Conservation (phyloP, 2,113 vertebrate species). For the Percopsis transmontana region DNA sequence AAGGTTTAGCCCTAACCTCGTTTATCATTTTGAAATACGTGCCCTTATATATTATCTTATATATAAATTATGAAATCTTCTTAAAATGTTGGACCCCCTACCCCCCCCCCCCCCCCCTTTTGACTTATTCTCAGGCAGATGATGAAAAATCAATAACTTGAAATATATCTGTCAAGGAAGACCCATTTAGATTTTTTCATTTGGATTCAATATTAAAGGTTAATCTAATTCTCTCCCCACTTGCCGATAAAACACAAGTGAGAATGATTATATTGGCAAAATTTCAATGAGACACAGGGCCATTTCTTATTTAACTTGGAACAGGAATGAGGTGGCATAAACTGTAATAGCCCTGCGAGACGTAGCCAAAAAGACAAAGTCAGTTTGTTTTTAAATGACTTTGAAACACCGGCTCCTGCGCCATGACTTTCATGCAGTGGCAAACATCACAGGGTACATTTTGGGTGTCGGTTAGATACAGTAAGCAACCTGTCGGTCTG, state of each 20-base stretch:
- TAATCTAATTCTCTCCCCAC: conserved; percentile 69
- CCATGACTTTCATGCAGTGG: conserved; percentile 12
- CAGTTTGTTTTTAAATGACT: conserved; percentile 43
- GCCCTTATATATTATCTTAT: too few relatives aligned
- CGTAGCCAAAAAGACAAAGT: conserved; percentile 38
- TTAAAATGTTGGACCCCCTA: neutral
- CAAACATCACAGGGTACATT: conserved; percentile 33
- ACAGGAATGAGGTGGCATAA: conserved; percentile 60
- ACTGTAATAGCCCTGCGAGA: conserved; percentile 43
- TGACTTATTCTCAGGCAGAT: conserved; percentile 46
- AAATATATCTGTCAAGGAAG: conserved; percentile 64
- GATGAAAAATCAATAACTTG: conserved; percentile 69
- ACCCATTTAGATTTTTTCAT: conserved; percentile 69
- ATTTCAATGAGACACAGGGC: conserved; percentile 61
- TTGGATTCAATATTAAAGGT: conserved; percentile 73
- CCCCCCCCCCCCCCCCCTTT: conserved; percentile 15
- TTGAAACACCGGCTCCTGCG: conserved; percentile 32
- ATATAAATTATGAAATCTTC: too few relatives aligned
- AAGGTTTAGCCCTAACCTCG: too few relatives aligned
- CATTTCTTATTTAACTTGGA: conserved; percentile 59
- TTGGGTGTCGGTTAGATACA: conserved; percentile 40
- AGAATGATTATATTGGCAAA: conserved; percentile 71
- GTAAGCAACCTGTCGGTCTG: conserved; percentile 33
- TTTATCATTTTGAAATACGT: too few relatives aligned
- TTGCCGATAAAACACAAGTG: conserved; percentile 69